Conservation (phyloP, 2,888 invertebrate genomes). For the Bugulina stolonifera region DNA sequence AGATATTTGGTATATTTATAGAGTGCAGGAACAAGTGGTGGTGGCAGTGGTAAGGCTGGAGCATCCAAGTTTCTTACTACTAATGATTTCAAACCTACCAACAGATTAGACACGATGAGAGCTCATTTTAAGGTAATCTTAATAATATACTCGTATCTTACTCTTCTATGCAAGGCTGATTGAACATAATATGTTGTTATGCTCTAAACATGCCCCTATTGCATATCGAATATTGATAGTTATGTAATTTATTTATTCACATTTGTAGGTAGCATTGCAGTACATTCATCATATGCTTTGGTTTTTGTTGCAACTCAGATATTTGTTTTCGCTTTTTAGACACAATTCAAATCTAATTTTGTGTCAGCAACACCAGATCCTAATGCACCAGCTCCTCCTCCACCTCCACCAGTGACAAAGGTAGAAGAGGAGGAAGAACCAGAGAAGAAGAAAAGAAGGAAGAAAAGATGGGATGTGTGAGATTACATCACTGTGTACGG, state of each 20-base stretch:
- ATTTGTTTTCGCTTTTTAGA: conserved; percentile 35
- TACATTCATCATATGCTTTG: too few relatives aligned
- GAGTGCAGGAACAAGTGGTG: background rate
- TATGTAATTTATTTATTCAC: too few relatives aligned
- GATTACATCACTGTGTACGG: background rate
- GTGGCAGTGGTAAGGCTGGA: background rate
- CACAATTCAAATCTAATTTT: conserved; percentile 52
- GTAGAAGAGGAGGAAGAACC: conserved; percentile 25
- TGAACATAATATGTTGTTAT: too few relatives aligned
- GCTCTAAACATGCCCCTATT: too few relatives aligned
- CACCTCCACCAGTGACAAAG: background rate
- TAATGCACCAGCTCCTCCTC: background rate
- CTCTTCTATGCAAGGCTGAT: too few relatives aligned
- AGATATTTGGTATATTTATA: too few relatives aligned
- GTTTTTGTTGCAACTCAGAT: too few relatives aligned
- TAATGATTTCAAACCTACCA: conserved; percentile 17
- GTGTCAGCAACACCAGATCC: conserved; percentile 34
- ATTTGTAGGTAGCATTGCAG: too few relatives aligned
- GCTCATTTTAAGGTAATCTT: conserved; percentile 24
- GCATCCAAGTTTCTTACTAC: conserved; percentile 9
- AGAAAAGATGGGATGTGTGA: conserved; percentile 29
- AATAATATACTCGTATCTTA: too few relatives aligned
- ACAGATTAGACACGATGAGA: conserved; percentile 17
- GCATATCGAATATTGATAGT: too few relatives aligned
- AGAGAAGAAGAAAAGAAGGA: conserved; percentile 29